Evolutionary conservation across 2,113 vertebrate species (phyloP).

Genomic region (Euleptes europaea): DNA sequence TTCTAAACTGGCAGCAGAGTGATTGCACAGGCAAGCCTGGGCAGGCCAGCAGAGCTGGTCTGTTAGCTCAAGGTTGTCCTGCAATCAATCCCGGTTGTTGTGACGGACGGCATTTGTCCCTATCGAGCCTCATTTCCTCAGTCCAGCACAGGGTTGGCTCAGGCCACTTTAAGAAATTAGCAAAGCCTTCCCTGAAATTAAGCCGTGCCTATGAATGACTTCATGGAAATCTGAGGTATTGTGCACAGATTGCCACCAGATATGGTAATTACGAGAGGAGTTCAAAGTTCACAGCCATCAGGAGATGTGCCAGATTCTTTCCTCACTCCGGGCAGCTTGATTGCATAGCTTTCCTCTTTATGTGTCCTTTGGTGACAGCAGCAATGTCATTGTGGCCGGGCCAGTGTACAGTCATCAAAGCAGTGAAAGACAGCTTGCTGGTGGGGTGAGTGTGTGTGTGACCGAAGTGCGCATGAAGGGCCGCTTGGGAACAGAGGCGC

Average conservation of each 20-base stretch:
- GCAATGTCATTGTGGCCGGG: background rate
- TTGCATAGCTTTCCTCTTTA: conserved; percentile 35
- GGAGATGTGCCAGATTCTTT: conserved; percentile 33
- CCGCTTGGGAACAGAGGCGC: conserved; percentile 28
- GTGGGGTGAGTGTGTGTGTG: accelerated
- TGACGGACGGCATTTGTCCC: conserved; percentile 38
- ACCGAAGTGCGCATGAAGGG: too few species aligned
- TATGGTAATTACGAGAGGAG: conserved; percentile 5
- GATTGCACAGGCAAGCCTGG: conserved; percentile 40
- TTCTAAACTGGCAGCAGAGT: conserved; percentile 53
- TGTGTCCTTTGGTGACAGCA: background rate
- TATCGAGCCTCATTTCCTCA: conserved; percentile 40
- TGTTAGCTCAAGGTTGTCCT: conserved; percentile 42
- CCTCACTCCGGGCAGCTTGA: conserved; percentile 22
- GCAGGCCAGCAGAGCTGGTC: conserved; percentile 51
- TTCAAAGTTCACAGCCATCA: conserved; percentile 38
- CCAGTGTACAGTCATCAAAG: background rate
- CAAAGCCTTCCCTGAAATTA: background rate
- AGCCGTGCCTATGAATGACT: conserved; percentile 20
- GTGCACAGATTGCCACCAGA: conserved; percentile 20
- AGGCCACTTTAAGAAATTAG: conserved; percentile 38
- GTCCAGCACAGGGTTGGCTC: conserved; percentile 17
- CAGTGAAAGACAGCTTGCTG: background rate
- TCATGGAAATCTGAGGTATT: conserved; percentile 36
- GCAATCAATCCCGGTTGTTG: conserved; percentile 2